phyloP scores from a whole-genome alignment of 2,797 vertebrate species.

The Phrynocephalus vlangalii region DNA sequence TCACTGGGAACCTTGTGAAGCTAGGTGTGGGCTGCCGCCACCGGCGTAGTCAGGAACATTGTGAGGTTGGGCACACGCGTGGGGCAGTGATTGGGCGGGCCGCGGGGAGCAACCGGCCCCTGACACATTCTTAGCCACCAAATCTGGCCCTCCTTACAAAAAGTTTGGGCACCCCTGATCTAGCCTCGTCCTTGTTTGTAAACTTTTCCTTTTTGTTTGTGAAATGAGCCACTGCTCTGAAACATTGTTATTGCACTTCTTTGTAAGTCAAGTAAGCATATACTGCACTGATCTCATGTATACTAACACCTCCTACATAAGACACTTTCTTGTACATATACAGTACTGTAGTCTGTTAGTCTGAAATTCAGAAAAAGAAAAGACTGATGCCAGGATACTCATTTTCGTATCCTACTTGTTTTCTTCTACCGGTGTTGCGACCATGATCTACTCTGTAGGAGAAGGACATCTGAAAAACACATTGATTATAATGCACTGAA shows the following conservation, averaged over 20 bases:
- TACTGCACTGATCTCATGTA: background rate
- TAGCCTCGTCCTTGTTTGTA: background rate
- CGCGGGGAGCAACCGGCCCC: too few species aligned
- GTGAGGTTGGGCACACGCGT: too few species aligned
- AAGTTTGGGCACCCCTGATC: too few species aligned
- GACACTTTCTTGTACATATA: background rate
- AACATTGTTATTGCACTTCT: fast-evolving
- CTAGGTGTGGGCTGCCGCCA: too few species aligned
- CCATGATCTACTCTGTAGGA: background rate
- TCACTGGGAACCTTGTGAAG: too few species aligned
- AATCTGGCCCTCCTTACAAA: too few species aligned
- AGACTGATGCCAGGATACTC: background rate
- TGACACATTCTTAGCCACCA: too few species aligned
- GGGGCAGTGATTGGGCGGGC: too few species aligned
- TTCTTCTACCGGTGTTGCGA: background rate
- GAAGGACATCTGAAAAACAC: background rate
- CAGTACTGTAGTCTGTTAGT: background rate
- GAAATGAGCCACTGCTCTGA: background rate
- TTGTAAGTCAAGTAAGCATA: background rate
- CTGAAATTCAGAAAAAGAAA: background rate
- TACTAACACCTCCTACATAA: too few species aligned
- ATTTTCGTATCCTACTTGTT: background rate
- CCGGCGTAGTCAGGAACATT: too few species aligned
- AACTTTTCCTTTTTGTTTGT: background rate
- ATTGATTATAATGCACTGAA: background rate